A percentile compares a stretch with the other conserved stretches of the same genome.
Conservation (phyloP, 2,888 invertebrate species). For the Microdon myrmicae region DNA sequence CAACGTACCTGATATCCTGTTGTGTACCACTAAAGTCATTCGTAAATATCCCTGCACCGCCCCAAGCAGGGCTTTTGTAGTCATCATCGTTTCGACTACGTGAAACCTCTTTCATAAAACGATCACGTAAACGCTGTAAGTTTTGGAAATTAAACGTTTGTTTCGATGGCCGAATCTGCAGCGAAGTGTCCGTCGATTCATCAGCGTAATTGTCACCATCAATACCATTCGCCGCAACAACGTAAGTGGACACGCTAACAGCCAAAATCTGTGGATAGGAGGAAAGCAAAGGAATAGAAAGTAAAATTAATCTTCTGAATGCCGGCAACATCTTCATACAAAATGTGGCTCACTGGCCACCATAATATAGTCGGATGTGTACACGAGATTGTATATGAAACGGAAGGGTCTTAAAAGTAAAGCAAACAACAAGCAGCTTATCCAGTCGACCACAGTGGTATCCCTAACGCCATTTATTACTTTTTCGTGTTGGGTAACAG, state of each 20-base stretch:
- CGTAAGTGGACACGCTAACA: constrained; percentile 26
- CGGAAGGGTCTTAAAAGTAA: neutral
- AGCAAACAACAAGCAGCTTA: constrained; percentile 10
- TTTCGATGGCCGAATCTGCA: constrained; percentile 12
- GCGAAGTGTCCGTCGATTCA: constrained; percentile 20
- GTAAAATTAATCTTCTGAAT: neutral
- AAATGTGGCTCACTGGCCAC: no score
- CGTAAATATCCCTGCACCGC: no score
- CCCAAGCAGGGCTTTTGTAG: no score
- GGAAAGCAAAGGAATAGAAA: neutral
- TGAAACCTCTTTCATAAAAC: constrained; percentile 16
- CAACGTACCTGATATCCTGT: no score
- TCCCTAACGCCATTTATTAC: constrained; percentile 1
- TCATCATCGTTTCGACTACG: constrained; percentile 3
- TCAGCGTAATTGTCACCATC: constrained; percentile 32
- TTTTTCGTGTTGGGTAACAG: constrained; percentile 21
- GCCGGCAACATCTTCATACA: no score
- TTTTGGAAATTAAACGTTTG: constrained; percentile 34
- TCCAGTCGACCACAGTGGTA: constrained; percentile 20
- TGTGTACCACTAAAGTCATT: no score
- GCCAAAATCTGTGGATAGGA: constrained; percentile 30
- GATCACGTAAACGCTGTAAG: constrained; percentile 30
- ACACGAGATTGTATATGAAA: no score
- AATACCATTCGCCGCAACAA: constrained; percentile 24
- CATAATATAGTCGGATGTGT: no score